Evolutionary conservation across 2,888 invertebrate genomes (phyloP), one percentile per base, ranked within the genome.

Genomic region (Trachelus stipa): DNA sequence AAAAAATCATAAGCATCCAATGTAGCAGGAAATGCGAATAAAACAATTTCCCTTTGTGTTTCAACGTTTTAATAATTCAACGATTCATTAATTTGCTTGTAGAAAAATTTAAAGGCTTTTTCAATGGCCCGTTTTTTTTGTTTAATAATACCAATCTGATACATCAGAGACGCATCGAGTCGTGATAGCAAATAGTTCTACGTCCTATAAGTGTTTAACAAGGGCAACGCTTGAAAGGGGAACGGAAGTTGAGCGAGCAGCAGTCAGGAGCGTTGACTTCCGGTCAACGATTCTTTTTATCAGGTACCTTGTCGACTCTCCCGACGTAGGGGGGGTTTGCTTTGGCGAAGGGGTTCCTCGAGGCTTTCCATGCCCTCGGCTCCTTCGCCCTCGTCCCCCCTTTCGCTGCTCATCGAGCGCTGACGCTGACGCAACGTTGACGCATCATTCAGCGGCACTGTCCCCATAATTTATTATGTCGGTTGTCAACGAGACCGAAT

Each of bases 391-490:
- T 94, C 94, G 87, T 93, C 92, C 85, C 93, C 93, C 85, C 93
- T 93, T 88, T 94, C 94, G 84, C 93, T 93, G 88, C 93, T 93
- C 89, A 95, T 92, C 90, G 94, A 94, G 86, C 94, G 94, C 92
- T 94, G 94, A 90, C 94, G 93, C 92, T 94, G 93, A 88, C 91
- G 92, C 90, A 92, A 87, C 83, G 93, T 93, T 89, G 93, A 93
- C 93, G 93, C 93, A 92, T 94, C 93, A 93, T 94, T 94, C 92
- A 94, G 93, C 91, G 94, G 94, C 93, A 94, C 94, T 94, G 92
- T 89, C 85, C 74, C 74, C 74, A 74, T 12, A 74, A 74, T 74
- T 82, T 77, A 85, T 88, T 85, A 85, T 80, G 82, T 84, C 82
- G 80, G 80, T 75, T 56, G 30, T 77, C 33, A 71, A 34, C 31